phyloP scores from a whole-genome alignment of 2,888 invertebrate species.

The Drosophila multiciliata region DNA sequence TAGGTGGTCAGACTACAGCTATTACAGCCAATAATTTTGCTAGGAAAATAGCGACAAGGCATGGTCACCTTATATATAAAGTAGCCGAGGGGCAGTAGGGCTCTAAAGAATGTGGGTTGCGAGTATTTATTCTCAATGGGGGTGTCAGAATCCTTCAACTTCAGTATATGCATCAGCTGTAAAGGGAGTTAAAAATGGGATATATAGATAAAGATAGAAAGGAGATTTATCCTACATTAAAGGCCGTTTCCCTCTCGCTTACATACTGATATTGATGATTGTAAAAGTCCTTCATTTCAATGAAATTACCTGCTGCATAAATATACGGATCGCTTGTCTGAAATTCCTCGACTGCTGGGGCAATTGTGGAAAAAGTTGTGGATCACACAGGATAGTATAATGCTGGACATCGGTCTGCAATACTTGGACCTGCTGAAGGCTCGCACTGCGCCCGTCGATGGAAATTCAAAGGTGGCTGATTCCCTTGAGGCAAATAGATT shows the following conservation, averaged over 20 bases:
- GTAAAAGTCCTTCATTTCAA: conserved; percentile 28
- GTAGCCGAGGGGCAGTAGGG: conserved; percentile 63
- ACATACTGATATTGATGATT: conserved; percentile 72
- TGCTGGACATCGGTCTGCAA: conserved; percentile 66
- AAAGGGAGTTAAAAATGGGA: neutral
- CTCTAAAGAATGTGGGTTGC: conserved; percentile 59
- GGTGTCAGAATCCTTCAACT: neutral
- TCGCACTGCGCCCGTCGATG: conserved; percentile 35
- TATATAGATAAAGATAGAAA: neutral
- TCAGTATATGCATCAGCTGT: conserved; percentile 64
- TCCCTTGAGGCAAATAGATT: conserved; percentile 52
- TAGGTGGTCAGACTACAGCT: conserved; percentile 58
- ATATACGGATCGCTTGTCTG: conserved; percentile 69
- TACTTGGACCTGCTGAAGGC: conserved; percentile 42
- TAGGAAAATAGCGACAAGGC: conserved; percentile 69
- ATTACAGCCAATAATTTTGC: conserved; percentile 39
- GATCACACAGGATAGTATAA: conserved; percentile 73
- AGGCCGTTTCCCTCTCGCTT: conserved; percentile 61
- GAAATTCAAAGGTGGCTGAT: conserved; percentile 47
- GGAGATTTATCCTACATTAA: conserved; percentile 63
- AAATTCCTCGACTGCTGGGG: conserved; percentile 68
- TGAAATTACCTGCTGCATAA: conserved; percentile 70
- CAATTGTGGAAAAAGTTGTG: conserved; percentile 74
- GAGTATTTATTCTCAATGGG: conserved; percentile 58
- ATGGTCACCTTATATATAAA: conserved; percentile 65